Conservation (phyloP, 2,888 invertebrate species). For the Eristalis intricaria region DNA sequence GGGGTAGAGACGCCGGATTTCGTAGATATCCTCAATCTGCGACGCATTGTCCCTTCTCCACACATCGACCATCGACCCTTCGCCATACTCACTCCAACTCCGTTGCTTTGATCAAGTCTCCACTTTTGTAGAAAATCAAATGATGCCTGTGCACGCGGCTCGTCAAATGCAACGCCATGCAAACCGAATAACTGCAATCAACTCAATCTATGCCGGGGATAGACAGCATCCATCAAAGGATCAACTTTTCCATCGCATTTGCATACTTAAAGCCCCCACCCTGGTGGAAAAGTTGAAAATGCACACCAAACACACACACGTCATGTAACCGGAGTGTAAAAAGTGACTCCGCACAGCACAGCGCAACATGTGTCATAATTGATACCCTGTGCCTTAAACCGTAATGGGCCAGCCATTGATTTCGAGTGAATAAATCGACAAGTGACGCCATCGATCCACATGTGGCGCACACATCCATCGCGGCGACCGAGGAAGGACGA, state of each 20-base stretch:
- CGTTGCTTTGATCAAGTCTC: no score
- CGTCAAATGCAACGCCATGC: not conserved
- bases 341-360: constrained; percentile 63
- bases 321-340: constrained; percentile 59
- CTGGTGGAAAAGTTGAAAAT: constrained; percentile 29
- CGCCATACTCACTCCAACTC: no score
- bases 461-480: not conserved
- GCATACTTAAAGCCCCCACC: constrained; percentile 27
- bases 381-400: constrained; percentile 53
- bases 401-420: constrained; percentile 65
- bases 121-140: not conserved
- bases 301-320: constrained; percentile 38
- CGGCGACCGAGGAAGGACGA: not conserved
- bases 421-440: constrained; percentile 65
- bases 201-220: not conserved
- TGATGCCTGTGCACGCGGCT: not conserved
- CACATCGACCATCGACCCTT: no score
- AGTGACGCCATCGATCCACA: constrained; percentile 55
- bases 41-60: no score
- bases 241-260: constrained; percentile 25
- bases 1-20: no score
- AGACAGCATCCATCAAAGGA: constrained; percentile 18
- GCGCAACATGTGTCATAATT: constrained; percentile 72
- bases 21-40: no score
- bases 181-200: not conserved